Percentiles rank a stretch among this genome's conserved stretches.
These are phyloP conservation scores for Mesoclemmys tuberculata DNA, from an alignment of 2,113 vertebrate genomes.

Conservation along the genomic window DNA sequence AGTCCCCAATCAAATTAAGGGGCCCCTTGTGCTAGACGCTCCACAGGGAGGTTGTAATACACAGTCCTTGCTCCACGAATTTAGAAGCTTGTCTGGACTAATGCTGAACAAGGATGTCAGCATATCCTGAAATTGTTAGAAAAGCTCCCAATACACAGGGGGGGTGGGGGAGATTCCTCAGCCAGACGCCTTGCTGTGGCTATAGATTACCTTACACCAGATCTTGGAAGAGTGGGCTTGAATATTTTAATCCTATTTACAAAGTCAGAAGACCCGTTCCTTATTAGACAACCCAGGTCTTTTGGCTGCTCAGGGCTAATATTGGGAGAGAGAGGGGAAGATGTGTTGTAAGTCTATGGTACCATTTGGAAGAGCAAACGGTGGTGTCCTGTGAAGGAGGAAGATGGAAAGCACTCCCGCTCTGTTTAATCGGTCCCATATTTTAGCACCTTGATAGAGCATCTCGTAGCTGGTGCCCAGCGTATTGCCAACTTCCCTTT, in stretches of 20 bases:
- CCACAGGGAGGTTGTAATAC: neutral
- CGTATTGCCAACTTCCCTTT: constrained; percentile 19
- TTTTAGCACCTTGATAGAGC: neutral
- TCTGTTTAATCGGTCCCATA: neutral
- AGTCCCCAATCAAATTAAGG: neutral
- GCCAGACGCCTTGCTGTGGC: neutral
- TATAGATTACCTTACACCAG: rapidly evolving
- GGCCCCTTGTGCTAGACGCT: constrained; percentile 17
- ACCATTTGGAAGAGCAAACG: constrained; percentile 17
- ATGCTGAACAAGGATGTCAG: neutral
- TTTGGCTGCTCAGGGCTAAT: neutral
- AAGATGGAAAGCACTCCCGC: constrained; percentile 16
- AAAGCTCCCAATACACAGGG: neutral
- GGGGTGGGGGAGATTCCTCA: neutral
- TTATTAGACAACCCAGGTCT: neutral
- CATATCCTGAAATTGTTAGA: neutral
- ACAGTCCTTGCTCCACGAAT: neutral
- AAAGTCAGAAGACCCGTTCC: neutral
- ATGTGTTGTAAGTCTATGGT: neutral
- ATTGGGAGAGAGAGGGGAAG: neutral
- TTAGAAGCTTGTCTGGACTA: neutral
- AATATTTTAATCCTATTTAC: neutral
- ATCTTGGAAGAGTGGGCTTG: neutral
- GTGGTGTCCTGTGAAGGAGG: neutral
- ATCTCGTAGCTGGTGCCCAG: constrained; percentile 5